These are phyloP conservation scores for Drosophila tsacasi DNA, from an alignment of 1,140 invertebrate genomes.

Conservation along the genomic window DNA sequence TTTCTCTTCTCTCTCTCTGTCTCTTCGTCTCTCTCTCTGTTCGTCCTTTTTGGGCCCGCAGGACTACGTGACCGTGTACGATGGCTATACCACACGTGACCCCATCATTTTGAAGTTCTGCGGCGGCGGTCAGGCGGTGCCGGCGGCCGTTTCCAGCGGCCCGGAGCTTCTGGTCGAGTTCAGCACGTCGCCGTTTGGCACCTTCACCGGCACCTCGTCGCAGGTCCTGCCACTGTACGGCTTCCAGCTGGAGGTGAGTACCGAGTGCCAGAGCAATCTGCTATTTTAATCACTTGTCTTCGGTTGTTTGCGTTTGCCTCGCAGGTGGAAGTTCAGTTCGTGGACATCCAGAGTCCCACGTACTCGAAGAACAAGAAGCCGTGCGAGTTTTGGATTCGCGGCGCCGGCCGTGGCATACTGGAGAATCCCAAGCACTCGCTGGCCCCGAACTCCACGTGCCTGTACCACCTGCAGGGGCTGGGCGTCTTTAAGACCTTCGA, in stretches of 20 bases:
- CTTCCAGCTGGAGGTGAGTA: conserved; percentile 94
- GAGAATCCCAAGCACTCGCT: conserved; percentile 93
- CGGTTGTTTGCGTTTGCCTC: background rate
- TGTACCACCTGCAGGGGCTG: conserved; percentile 91
- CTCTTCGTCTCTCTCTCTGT: background rate
- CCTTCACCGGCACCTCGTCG: conserved; percentile 90
- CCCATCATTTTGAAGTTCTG: conserved; percentile 95
- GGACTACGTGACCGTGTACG: conserved; percentile 95
- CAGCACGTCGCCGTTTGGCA: conserved; percentile 95
- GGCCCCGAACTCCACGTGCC: conserved; percentile 93
- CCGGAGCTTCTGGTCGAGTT: conserved; percentile 95
- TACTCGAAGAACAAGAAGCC: conserved; percentile 92
- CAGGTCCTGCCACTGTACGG: conserved; percentile 92
- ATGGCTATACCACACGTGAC: conserved; percentile 94
- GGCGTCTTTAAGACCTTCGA: conserved; percentile 84
- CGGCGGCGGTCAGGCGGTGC: conserved; percentile 93
- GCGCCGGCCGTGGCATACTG: conserved; percentile 90
- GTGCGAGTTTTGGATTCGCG: conserved; percentile 94
- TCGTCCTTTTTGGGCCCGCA: conserved; percentile 74
- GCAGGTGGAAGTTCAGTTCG: conserved; percentile 91
- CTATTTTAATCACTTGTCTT: conserved; percentile 17
- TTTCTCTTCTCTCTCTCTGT: conserved; percentile 22
- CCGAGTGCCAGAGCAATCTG: background rate
- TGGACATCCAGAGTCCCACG: conserved; percentile 91
- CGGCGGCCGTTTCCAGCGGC: conserved; percentile 92